Conservation (phyloP, 2,888 invertebrate genomes). For the Drosophila gaucha region DNA sequence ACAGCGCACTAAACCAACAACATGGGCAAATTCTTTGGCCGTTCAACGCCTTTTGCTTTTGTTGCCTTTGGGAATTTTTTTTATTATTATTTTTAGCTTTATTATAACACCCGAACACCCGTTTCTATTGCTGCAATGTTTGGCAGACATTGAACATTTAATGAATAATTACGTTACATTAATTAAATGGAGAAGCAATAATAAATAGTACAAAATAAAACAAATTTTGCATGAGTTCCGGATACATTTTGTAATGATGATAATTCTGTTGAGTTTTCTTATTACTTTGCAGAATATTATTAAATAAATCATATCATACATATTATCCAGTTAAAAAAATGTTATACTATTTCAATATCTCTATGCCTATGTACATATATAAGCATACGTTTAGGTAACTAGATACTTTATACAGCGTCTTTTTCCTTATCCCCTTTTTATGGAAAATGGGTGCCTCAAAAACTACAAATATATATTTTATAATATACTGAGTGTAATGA, state of each 20-base stretch:
- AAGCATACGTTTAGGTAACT: no score
- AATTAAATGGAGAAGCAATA: slow-evolving; percentile 18
- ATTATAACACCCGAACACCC: slow-evolving; percentile 40
- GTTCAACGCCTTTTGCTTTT: slow-evolving; percentile 40
- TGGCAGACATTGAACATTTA: slow-evolving; percentile 54
- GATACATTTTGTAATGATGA: not conserved
- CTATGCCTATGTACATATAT: no score
- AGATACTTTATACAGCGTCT: no score
- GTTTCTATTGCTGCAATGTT: slow-evolving; percentile 29
- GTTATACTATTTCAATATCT: no score
- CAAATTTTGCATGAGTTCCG: no score
- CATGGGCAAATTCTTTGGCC: slow-evolving; percentile 45
- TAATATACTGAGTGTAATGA: no score
- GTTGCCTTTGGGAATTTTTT: slow-evolving; percentile 41
- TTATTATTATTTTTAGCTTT: slow-evolving; percentile 61
- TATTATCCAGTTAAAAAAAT: no score
- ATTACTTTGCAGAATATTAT: not conserved
- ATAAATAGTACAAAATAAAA: not conserved
- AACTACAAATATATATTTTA: no score
- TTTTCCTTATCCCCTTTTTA: no score
- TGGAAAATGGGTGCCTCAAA: no score
- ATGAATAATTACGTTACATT: slow-evolving; percentile 33
- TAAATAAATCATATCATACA: no score
- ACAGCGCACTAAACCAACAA: slow-evolving; percentile 38
- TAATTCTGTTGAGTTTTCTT: not conserved